Conservation (phyloP, 2,113 vertebrate species). For the Embiotoca jacksoni region DNA sequence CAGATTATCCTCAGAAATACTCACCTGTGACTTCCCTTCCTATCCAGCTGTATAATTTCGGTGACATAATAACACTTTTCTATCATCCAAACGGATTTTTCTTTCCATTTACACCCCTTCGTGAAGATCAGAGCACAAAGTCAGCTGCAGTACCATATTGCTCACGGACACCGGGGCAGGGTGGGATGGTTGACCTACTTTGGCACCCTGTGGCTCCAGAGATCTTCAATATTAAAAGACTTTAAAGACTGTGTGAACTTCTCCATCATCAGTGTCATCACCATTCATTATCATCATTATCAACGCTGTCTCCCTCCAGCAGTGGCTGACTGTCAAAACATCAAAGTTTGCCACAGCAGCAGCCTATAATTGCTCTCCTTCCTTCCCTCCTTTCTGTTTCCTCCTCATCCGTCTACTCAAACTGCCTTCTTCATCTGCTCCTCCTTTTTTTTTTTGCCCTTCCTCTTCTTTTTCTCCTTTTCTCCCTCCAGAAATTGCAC, state of each 20-base stretch:
- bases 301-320: conserved; percentile 60
- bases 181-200: conserved; percentile 24
- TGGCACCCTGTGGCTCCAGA: conserved; percentile 19
- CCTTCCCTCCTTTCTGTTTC: conserved; percentile 32
- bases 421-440: conserved; percentile 35
- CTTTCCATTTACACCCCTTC: conserved; percentile 9
- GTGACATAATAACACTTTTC: conserved; percentile 5
- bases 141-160: conserved; percentile 8
- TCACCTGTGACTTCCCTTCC: neutral
- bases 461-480: neutral
- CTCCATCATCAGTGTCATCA: conserved; percentile 61
- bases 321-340: conserved; percentile 69
- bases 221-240: conserved; percentile 41
- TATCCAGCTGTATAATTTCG: neutral
- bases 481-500: conserved; percentile 39
- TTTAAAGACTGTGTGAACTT: conserved; percentile 48
- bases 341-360: conserved; percentile 56
- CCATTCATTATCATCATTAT: conserved; percentile 60
- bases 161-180: conserved; percentile 27
- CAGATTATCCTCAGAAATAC: conserved; percentile 17
- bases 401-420: conserved; percentile 42
- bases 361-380: conserved; percentile 53
- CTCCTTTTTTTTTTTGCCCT: conserved; percentile 10
- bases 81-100: neutral
- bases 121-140: conserved; percentile 23